These are phyloP conservation scores for Hipposideros larvatus DNA, from an alignment of 2,797 vertebrate genomes.

Conservation along the genomic window DNA sequence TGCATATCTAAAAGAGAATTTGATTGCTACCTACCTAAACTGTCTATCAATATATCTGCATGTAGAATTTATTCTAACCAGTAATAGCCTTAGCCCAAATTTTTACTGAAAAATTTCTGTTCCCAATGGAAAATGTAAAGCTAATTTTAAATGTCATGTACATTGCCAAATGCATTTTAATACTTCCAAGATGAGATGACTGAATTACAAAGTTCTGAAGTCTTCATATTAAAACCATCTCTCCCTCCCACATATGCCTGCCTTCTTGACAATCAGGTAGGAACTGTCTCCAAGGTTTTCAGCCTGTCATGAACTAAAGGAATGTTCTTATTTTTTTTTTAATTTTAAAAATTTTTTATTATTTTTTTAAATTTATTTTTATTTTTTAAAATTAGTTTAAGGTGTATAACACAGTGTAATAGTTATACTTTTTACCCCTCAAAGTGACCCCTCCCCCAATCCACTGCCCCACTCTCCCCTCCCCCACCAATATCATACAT, in stretches of 20 bases:
- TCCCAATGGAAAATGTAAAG: constrained; percentile 67
- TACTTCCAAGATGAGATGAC: constrained; percentile 71
- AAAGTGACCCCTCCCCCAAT: too few species aligned
- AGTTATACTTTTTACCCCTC: too few species aligned
- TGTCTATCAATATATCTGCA: constrained; percentile 64
- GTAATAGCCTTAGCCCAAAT: constrained; percentile 27
- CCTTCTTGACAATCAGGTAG: constrained; percentile 76
- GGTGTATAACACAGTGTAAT: too few species aligned
- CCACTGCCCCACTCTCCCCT: too few species aligned
- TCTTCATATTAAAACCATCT: constrained; percentile 67
- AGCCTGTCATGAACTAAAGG: constrained; percentile 24
- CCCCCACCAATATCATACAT: too few species aligned
- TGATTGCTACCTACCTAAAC: constrained; percentile 54
- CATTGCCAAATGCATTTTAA: constrained; percentile 76
- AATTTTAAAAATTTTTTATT: too few species aligned
- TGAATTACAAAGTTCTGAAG: constrained; percentile 78
- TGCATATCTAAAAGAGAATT: constrained; percentile 57
- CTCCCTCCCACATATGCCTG: constrained; percentile 71
- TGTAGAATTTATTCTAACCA: constrained; percentile 60
- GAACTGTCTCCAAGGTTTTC: constrained; percentile 49
- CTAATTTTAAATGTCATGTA: constrained; percentile 77
- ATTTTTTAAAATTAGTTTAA: too few species aligned
- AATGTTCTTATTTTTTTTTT: neutral
- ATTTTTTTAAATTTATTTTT: too few species aligned
- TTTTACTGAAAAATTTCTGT: constrained; percentile 70